Percentiles rank a stretch among this genome's conserved stretches.
These are phyloP conservation scores for Peromyscus polionotus DNA, from an alignment of 2,113 vertebrate genomes.

Conservation along the genomic window DNA sequence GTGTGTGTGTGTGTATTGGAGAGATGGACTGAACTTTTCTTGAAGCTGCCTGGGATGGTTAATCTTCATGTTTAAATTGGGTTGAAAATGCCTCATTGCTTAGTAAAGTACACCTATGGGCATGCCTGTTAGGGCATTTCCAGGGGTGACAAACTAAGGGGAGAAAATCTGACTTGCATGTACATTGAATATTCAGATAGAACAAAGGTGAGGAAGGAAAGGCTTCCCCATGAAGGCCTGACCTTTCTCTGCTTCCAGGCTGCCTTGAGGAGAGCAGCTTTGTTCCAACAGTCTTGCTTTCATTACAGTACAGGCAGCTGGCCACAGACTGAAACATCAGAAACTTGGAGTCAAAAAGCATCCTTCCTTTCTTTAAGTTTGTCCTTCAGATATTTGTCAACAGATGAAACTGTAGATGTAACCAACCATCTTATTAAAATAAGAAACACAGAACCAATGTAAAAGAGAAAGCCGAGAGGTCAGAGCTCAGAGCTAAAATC, in stretches of 20 bases:
- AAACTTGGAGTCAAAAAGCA: not conserved
- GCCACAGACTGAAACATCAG: not conserved
- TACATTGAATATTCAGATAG: no score
- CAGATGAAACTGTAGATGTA: no score
- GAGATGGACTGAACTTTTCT: not conserved
- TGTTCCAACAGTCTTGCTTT: not conserved
- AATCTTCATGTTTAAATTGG: not conserved
- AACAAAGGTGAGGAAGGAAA: not conserved
- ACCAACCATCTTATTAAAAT: no score
- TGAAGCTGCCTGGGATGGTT: not conserved
- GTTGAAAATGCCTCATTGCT: not conserved
- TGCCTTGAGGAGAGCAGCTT: no score
- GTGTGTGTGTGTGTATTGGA: not conserved
- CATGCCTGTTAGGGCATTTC: not conserved
- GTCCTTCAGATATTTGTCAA: not conserved
- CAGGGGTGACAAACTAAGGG: not conserved
- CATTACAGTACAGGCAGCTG: no score
- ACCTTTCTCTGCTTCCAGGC: not conserved
- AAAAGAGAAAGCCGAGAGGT: no score
- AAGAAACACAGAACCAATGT: no score
- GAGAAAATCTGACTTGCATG: not conserved
- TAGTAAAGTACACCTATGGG: not conserved
- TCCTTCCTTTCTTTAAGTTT: not conserved
- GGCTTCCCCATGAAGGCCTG: no score
- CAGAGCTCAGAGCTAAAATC: no score